Base-by-base conservation (phyloP, 2,113 vertebrate genomes). In the Etheostoma spectabile region DNA sequence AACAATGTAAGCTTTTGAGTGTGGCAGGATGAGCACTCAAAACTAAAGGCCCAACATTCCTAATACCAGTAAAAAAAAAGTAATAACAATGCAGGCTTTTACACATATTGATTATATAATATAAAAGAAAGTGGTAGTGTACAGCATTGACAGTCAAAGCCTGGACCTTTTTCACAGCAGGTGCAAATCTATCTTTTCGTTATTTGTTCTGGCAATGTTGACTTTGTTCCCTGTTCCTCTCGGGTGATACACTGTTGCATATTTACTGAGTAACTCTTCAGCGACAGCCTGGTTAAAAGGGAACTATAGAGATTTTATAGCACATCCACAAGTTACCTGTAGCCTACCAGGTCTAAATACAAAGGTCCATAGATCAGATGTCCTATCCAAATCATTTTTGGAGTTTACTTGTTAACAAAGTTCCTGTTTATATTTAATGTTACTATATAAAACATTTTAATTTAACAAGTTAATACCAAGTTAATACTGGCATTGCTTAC, bases 1-100 rank as follows among this genome's bases (percentile, higher is more conserved):
- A 87, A 85, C 87, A 85, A 84, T 70, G 62, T 80, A 82, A 74
- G 82, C 79, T 77, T 80, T 76, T 83, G 79, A 83, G 56, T 79
- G 83, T 71, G 77, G n/a, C 19, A 19, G 22, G 74, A 46, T 72
- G 42, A 56, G 77, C 38, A 13, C 48, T 73, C 19, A 51, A 82
- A 87, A 79, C 72, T 68, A 78, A 83, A 86, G 52, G 77, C 69
- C 21, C 4, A 11, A 65, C 68, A 70, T 71, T 81, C 24, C 79
- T 51, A 64, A 83, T 53, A 48, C 64, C 70, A 79, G 62, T 56
- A 73, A 63, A 75, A 75, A 60, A 82, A 52, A 59, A 33, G n/a
- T 27, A 33, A 35, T 42, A 42, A n/a, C 65, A 68, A 69, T 21
- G 59, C 71, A 75, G 53, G 65, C 55, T 79, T 75, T 38, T 75